Evolutionary conservation across 2,113 vertebrate genomes (phyloP).

Genomic region (Rousettus leschenaultii): DNA sequence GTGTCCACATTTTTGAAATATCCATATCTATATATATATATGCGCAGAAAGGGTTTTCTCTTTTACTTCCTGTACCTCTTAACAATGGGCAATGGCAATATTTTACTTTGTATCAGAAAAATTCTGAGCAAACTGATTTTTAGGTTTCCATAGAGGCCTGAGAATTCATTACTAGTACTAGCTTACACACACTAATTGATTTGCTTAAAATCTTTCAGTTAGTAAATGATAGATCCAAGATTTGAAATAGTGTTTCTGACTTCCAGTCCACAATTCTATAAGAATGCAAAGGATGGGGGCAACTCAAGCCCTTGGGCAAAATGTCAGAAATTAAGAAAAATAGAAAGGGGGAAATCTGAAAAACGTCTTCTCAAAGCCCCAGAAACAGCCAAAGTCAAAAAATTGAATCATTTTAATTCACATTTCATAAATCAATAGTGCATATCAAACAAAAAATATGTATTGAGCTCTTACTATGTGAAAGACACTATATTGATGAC

Average conservation of each 20-base stretch:
- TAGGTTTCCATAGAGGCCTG: background rate
- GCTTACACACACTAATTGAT: background rate
- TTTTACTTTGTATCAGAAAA: background rate
- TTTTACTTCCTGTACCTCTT: background rate
- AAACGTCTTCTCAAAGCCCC: background rate
- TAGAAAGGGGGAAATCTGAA: background rate
- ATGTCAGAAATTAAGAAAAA: background rate
- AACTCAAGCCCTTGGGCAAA: background rate
- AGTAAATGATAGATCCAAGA: background rate
- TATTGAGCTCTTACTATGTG: background rate
- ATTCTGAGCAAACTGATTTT: background rate
- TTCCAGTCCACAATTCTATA: background rate
- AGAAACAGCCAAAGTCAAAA: background rate
- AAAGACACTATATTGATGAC: background rate
- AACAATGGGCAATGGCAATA: background rate
- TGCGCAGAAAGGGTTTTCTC: background rate
- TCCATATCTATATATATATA: background rate
- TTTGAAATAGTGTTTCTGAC: background rate
- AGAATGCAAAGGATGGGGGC: background rate
- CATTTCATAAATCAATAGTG: background rate
- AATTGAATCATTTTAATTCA: background rate
- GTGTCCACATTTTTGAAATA: background rate
- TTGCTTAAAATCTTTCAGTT: background rate
- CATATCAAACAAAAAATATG: background rate
- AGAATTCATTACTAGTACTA: background rate